phyloP scores from a whole-genome alignment of 30 jellyfish, hydroid and myxozoan genomes.

The Turritopsis dohrnii region DNA sequence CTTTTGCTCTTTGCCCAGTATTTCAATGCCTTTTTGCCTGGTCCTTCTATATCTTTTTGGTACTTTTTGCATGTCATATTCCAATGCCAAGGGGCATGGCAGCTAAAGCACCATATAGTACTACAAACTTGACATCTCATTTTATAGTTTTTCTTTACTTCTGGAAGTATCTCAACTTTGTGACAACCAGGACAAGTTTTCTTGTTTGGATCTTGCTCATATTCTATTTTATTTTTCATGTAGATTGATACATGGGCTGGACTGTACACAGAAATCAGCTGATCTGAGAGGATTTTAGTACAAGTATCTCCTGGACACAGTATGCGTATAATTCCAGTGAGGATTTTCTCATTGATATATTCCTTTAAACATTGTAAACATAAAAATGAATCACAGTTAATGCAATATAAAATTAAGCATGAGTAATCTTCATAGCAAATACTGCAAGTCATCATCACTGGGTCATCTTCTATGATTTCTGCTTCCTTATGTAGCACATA shows the following conservation, averaged over 20 bases:
- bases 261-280: background rate
- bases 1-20: slow-evolving; percentile 73
- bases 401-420: background rate
- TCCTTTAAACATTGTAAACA: slow-evolving; percentile 1
- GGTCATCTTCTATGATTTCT: background rate
- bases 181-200: slow-evolving; percentile 90
- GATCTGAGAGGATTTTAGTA: background rate
- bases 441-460: background rate
- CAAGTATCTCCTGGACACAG: slow-evolving; percentile 21
- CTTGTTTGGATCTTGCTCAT: slow-evolving; percentile 52
- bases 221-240: slow-evolving; percentile 53
- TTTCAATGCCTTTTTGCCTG: slow-evolving; percentile 64
- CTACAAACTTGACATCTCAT: slow-evolving; percentile 49
- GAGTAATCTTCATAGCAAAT: background rate
- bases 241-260: slow-evolving; percentile 14
- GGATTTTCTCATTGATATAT: background rate
- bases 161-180: slow-evolving; percentile 36
- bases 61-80: slow-evolving; percentile 55
- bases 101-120: slow-evolving; percentile 60
- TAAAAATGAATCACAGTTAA: background rate
- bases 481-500: background rate
- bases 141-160: slow-evolving; percentile 33
- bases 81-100: slow-evolving; percentile 90
- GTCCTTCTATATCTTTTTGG: slow-evolving; percentile 58
- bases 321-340: background rate